These are phyloP conservation scores for Alectoris magna DNA, from an alignment of 2,797 vertebrate genomes.

Conservation along the genomic window DNA sequence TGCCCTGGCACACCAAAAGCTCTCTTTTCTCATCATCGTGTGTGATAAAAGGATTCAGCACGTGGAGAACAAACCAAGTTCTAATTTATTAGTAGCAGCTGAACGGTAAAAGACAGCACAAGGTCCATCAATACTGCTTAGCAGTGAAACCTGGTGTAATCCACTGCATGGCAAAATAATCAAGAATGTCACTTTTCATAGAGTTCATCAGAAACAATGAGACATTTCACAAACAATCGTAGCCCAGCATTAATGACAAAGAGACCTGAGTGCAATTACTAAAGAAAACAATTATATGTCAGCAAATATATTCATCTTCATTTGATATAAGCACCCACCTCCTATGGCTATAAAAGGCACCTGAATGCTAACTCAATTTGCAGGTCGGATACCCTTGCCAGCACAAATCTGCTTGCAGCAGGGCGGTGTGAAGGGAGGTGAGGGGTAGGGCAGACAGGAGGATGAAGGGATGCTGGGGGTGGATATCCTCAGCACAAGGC, in stretches of 20 bases:
- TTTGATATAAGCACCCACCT: conserved; percentile 40
- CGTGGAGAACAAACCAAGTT: neutral
- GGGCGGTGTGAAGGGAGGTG: neutral
- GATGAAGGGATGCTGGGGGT: neutral
- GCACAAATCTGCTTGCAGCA: neutral
- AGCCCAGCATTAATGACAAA: neutral
- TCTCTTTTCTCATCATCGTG: neutral
- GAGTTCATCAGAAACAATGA: conserved; percentile 45
- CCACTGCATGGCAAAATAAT: conserved; percentile 39
- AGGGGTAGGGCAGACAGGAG: neutral
- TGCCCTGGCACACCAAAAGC: neutral
- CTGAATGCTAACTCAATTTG: neutral
- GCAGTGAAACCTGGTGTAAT: conserved; percentile 3
- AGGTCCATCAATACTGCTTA: conserved; percentile 46
- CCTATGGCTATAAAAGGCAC: neutral
- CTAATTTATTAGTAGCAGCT: neutral
- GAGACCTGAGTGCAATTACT: conserved; percentile 46
- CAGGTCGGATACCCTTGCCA: neutral
- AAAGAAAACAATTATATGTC: conserved; percentile 63
- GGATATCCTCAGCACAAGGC: neutral
- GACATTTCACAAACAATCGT: conserved; percentile 45
- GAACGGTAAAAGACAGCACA: neutral
- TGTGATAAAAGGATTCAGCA: neutral
- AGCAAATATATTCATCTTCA: conserved; percentile 57
- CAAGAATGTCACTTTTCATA: conserved; percentile 56